phyloP scores from a whole-genome alignment of 2,797 vertebrate genomes.

The Semotilus atromaculatus region DNA sequence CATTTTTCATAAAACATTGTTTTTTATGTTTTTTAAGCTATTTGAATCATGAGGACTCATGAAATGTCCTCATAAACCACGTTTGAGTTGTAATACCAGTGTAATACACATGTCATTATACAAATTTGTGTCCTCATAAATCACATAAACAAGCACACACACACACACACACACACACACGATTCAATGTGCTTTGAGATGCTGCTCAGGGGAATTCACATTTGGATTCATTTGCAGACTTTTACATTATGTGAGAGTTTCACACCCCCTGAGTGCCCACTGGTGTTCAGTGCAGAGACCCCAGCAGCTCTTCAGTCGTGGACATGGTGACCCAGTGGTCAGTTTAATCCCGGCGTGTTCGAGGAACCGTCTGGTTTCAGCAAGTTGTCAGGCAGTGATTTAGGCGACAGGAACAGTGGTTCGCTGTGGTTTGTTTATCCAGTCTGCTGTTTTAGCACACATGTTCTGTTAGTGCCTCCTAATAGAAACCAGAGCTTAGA shows the following conservation, averaged over 20 bases:
- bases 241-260: not conserved
- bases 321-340: not conserved
- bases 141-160: too few species aligned
- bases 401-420: not conserved
- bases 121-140: too few species aligned
- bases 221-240: not conserved
- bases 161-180: too few species aligned
- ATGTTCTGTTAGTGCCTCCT: constrained; percentile 21
- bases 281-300: not conserved
- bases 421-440: not conserved
- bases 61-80: too few species aligned
- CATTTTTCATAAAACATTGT: too few species aligned
- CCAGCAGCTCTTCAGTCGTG: not conserved
- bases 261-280: not conserved
- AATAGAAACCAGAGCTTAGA: constrained; percentile 11
- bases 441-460: constrained; percentile 13
- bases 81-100: too few species aligned
- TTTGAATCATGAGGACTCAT: too few species aligned
- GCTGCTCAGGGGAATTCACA: not conserved
- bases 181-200: not conserved
- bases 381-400: not conserved
- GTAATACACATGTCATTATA: too few species aligned
- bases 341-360: not conserved
- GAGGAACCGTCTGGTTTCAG: constrained; percentile 5
- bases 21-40: too few species aligned